Percentiles rank a stretch among this genome's conserved stretches.
Conservation (phyloP, 1,140 invertebrate species). For the Dendrolimus punctatus region DNA sequence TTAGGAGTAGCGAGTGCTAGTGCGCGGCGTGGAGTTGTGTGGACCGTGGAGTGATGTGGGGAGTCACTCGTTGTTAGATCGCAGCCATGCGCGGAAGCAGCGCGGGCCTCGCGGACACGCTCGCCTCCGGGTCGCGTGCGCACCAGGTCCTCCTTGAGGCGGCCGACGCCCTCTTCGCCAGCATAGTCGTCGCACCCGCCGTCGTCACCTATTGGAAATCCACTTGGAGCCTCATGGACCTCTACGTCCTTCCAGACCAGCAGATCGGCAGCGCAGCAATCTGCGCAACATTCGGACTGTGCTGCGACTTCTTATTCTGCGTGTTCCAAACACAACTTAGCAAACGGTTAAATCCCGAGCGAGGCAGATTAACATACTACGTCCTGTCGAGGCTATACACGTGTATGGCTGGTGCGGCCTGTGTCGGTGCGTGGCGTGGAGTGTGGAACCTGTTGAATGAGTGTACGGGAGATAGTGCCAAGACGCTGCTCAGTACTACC, state of each 20-base stretch:
- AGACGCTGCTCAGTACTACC: conserved; percentile 75
- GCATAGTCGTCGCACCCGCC: conserved; percentile 81
- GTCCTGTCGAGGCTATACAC: conserved; percentile 83
- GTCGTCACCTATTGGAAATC: conserved; percentile 90
- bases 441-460: conserved; percentile 84
- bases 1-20: conserved; percentile 46
- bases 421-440: conserved; percentile 89
- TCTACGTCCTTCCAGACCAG: conserved; percentile 77
- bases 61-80: conserved; percentile 24
- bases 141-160: conserved; percentile 77
- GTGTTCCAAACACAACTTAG: conserved; percentile 77
- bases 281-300: conserved; percentile 79
- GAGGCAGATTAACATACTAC: conserved; percentile 79
- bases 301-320: conserved; percentile 79
- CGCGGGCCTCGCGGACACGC: conserved; percentile 70
- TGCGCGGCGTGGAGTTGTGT: conserved; percentile 19
- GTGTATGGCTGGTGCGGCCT: conserved; percentile 80
- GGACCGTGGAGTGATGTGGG: conserved; percentile 28
- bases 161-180: conserved; percentile 81
- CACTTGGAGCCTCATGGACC: conserved; percentile 85
- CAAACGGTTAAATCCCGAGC: conserved; percentile 77
- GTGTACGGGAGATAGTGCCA: conserved; percentile 76
- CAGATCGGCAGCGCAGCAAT: conserved; percentile 73
- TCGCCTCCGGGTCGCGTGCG: conserved; percentile 60
- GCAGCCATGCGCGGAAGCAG: conserved; percentile 74